These are phyloP conservation scores for Cephus nigrinus DNA, from an alignment of 2,888 invertebrate genomes.

Conservation along the genomic window DNA sequence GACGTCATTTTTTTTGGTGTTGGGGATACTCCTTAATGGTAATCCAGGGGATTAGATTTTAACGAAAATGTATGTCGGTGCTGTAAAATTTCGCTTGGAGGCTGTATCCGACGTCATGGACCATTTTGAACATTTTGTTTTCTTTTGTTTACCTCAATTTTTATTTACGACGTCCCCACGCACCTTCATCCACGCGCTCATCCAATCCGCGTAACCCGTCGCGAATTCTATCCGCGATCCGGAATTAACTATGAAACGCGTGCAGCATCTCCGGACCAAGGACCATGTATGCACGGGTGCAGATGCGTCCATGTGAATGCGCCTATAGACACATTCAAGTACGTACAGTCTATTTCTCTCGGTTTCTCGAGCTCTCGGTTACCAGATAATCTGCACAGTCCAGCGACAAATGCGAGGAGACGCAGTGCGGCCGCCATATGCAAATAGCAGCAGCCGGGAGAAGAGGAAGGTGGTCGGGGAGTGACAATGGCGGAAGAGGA, in stretches of 20 bases:
- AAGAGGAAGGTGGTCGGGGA: too few species aligned
- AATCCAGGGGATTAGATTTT: conserved; percentile 24
- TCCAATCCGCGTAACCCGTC: neutral
- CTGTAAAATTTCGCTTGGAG: too few species aligned
- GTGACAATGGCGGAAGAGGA: too few species aligned
- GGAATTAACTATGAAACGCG: neutral
- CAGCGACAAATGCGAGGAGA: too few species aligned
- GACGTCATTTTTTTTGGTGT: conserved; percentile 17
- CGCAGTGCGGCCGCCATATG: too few species aligned
- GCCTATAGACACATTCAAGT: neutral
- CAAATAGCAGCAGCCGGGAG: too few species aligned
- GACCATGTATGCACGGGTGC: neutral
- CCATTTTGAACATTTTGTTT: too few species aligned
- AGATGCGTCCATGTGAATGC: neutral
- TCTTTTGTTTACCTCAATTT: neutral
- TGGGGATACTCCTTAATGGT: conserved; percentile 30
- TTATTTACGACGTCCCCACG: neutral
- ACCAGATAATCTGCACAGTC: too few species aligned
- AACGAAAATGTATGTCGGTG: conserved; percentile 3
- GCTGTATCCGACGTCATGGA: too few species aligned
- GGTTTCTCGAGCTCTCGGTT: neutral
- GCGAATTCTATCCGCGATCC: neutral
- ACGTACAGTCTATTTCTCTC: neutral
- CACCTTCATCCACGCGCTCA: neutral
- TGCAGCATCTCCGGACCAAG: neutral